Evolutionary conservation across 2,888 invertebrate genomes (phyloP).

Genomic region (Eupithecia abbreviata): DNA sequence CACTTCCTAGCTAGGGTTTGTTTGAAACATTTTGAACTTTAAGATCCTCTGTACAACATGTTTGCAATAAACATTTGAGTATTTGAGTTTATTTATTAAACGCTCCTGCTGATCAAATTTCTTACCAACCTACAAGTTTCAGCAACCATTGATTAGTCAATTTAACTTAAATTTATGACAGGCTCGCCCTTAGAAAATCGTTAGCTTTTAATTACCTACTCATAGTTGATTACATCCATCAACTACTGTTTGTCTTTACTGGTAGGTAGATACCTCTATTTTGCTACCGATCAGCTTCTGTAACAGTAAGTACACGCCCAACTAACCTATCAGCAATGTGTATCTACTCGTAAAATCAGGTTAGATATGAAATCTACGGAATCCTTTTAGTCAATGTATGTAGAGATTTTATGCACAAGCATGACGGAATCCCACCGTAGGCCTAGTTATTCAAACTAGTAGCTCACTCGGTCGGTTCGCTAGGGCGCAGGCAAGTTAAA

Average conservation of each 20-base stretch:
- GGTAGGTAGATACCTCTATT: neutral
- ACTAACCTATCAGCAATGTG: neutral
- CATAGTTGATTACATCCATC: neutral
- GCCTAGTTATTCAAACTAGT: neutral
- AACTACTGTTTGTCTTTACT: neutral
- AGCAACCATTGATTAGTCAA: neutral
- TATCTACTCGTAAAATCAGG: neutral
- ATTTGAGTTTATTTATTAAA: neutral
- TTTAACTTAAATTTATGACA: neutral
- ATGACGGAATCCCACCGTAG: no score
- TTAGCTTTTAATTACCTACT: neutral
- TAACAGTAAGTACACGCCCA: neutral
- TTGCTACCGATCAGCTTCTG: neutral
- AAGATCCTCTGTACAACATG: no score
- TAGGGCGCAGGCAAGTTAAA: conserved; percentile 2
- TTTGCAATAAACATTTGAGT: no score
- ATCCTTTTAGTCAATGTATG: neutral
- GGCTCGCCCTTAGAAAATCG: neutral
- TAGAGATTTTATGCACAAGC: neutral
- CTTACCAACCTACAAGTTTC: neutral
- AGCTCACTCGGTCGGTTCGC: neutral
- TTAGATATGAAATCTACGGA: neutral
- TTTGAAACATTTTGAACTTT: no score
- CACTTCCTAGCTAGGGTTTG: neutral
- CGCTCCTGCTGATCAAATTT: neutral